A percentile compares a stretch with the other conserved stretches of the same genome.
Conservation (phyloP, 1,140 invertebrate genomes). For the Acromyrmex heyeri region DNA sequence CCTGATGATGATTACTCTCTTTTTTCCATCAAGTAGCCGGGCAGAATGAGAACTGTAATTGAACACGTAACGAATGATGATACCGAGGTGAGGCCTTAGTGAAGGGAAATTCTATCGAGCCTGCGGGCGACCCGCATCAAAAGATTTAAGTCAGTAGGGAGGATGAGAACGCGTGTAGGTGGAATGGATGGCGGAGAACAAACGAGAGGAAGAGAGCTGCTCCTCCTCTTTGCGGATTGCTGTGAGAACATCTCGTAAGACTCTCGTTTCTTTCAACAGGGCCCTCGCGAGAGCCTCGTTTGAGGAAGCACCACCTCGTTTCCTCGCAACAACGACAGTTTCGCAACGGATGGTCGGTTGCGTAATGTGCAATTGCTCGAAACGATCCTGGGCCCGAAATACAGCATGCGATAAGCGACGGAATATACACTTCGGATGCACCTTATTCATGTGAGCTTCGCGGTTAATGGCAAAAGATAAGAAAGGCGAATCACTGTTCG, state of each 20-base stretch:
- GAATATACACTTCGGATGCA: slow-evolving; percentile 21
- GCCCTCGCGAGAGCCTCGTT: slow-evolving; percentile 9
- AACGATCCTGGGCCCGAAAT: slow-evolving; percentile 27
- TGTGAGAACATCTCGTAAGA: slow-evolving; percentile 34
- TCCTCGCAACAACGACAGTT: slow-evolving; percentile 35
- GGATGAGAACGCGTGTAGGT: slow-evolving; percentile 50
- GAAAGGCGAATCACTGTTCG: not conserved
- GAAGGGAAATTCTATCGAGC: slow-evolving; percentile 42
- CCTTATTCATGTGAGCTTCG: slow-evolving; percentile 45
- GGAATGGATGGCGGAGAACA: slow-evolving; percentile 50
- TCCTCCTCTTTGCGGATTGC: not conserved
- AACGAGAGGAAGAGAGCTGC: slow-evolving; percentile 43
- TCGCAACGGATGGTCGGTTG: slow-evolving; percentile 41
- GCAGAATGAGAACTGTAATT: slow-evolving; percentile 29
- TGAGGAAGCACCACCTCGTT: slow-evolving; percentile 4
- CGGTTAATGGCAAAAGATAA: slow-evolving; percentile 43
- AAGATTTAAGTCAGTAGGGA: slow-evolving; percentile 35
- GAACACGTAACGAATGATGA: slow-evolving; percentile 21
- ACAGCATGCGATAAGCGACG: slow-evolving; percentile 20
- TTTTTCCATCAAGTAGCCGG: slow-evolving; percentile 47
- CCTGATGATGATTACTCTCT: slow-evolving; percentile 15
- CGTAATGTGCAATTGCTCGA: slow-evolving; percentile 32
- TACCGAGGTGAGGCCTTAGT: slow-evolving; percentile 20
- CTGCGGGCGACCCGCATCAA: slow-evolving; percentile 50
- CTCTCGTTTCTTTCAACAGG: slow-evolving; percentile 18